Evolutionary conservation across 2,797 vertebrate genomes (phyloP), one percentile per base, ranked within the genome.

Genomic region (Agapornis canus): DNA sequence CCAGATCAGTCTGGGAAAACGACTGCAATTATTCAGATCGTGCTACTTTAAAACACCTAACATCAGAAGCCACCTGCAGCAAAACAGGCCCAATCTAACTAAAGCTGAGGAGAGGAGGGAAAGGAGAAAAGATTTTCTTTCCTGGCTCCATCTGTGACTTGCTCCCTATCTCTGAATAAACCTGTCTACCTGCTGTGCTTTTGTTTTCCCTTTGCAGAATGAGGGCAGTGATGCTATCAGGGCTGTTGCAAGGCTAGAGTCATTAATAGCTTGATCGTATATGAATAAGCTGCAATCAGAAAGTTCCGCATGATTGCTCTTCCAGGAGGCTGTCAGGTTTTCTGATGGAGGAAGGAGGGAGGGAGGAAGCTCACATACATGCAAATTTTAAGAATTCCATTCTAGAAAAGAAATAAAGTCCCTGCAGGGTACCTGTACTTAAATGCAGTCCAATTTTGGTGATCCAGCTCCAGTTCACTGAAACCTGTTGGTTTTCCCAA

Each of bases 21-120:
- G 89, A 96, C 86, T 95, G 91, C 94, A 94, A 94, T 96, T 96
- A 94, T 96, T 97, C 95, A 92, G 80, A 94, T 94, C 23, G 2
- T 57, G 73, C 92, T 95, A 52, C 88, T 70, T 76, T 77, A 63
- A 86, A 81, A 45, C 79, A 84, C 11, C 85, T 82, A 86, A 63
- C 73, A 89, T 63, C 73, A 88, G 85, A 81, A 96, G 60, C 70
- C 91, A 94, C 91, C 91, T 91, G 89, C 89, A 66, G 86, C 85
- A 92, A 72, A 86, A 80, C 80, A 86, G 82, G 40, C 66, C 52
- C 1, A 64, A 86, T 66, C 77, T 64, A 48, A 77, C 70, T 43
- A 68, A 56, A 96, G 72, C 87, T 52, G 32, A 85, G 72, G 60
- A 80, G 39, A 72, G 26, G 19, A 7, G 13, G 43, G 48, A 48